phyloP scores from a whole-genome alignment of 2,113 vertebrate species.

The Pituophis catenifer region DNA sequence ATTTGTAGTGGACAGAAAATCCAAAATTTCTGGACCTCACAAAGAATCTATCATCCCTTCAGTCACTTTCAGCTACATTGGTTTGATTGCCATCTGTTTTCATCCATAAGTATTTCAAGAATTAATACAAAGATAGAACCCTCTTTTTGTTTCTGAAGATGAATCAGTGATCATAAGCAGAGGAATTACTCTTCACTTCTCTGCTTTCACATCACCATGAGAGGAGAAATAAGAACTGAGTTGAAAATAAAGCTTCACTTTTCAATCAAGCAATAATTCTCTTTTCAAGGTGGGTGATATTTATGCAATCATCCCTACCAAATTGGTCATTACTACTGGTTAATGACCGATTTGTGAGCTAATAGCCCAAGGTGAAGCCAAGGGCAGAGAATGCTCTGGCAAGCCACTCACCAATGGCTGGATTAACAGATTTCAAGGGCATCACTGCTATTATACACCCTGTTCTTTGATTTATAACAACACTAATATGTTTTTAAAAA shows the following conservation, averaged over 20 bases:
- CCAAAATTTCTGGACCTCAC: constrained; percentile 78
- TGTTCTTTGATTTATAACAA: constrained; percentile 79
- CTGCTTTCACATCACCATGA: constrained; percentile 27
- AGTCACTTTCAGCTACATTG: constrained; percentile 76
- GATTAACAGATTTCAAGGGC: constrained; percentile 75
- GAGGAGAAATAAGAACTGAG: constrained; percentile 65
- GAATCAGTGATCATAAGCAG: constrained; percentile 59
- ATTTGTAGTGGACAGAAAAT: constrained; percentile 73
- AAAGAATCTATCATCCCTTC: constrained; percentile 80
- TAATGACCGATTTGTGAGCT: constrained; percentile 81
- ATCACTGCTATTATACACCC: constrained; percentile 74
- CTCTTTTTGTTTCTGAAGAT: constrained; percentile 59
- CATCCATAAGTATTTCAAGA: constrained; percentile 67
- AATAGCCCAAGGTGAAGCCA: constrained; percentile 79
- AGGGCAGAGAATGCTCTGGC: constrained; percentile 68
- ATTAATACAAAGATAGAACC: constrained; percentile 76
- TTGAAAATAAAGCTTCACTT: constrained; percentile 74
- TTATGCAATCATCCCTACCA: constrained; percentile 79
- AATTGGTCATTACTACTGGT: constrained; percentile 80
- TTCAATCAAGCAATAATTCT: constrained; percentile 78
- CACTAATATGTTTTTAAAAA: constrained; percentile 73
- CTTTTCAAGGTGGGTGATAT: constrained; percentile 78
- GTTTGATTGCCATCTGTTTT: constrained; percentile 79
- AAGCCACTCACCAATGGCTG: constrained; percentile 60
- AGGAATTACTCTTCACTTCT: constrained; percentile 45